Base-by-base conservation (phyloP, 2,113 vertebrate species). In the Halcyon malimbica region DNA sequence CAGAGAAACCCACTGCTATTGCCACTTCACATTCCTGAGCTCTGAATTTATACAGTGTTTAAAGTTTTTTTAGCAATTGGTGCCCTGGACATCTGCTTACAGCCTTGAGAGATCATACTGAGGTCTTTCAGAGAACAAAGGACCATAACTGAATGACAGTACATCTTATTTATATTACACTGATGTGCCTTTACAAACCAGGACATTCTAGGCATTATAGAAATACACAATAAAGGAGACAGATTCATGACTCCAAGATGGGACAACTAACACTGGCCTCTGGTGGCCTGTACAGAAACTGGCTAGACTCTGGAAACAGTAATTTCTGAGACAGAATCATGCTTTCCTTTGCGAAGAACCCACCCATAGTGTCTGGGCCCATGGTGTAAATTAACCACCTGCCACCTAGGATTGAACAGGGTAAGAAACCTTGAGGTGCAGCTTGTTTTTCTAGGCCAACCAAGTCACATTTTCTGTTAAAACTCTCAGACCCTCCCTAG, bases 231-330 rank as follows among this genome's bases (percentile, higher is more conserved):
- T 57, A 53, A 42, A 82, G 67, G 71, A 85, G 37, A 64, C 25
- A n/a, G 18, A 20, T 2, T 2, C 7, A 44, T 29, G 29, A 10
- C 23, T 85, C 75, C 21, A 71, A 92, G 64, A 56, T 67, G 76
- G 96, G 86, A 94, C 93, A 97, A 93, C 89, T 95, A 96, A 95
- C 83, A 96, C 79, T 94, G 96, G 86, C 96, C 95, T 93, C 95
- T 97, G 91, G 91, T 78, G 96, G 96, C 37, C 83, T 87, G 51
- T 35, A 50, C 76, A 93, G 83, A 96, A 95, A 97, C 16, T 89
- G 35, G 31, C 37, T 42, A 5, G 31, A 24, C 17, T 59, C 50
- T 74, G 42, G n/a, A 68, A 96, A 59, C 3, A 2, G 17, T 5
- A 11, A 63, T 89, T 67, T 74, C 41, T 20, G 41, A 75, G 46